Evolutionary conservation across 1,140 invertebrate species (phyloP).

Genomic region (Drosophila littoralis): DNA sequence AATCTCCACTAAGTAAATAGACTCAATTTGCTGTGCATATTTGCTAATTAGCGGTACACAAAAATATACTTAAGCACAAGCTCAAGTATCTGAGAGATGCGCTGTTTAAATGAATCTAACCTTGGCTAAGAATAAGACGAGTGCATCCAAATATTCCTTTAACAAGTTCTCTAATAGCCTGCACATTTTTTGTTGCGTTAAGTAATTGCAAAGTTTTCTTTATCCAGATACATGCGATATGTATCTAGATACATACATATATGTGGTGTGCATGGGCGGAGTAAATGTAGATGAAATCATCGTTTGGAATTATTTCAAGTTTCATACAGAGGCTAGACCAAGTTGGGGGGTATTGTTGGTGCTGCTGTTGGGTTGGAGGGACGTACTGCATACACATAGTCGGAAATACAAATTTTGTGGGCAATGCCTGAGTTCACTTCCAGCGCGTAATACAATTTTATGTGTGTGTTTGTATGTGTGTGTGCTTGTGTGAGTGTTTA

Average conservation of each 20-base stretch:
- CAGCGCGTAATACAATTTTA: constrained; percentile 23
- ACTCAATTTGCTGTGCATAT: constrained; percentile 53
- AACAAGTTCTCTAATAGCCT: constrained; percentile 29
- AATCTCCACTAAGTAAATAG: constrained; percentile 36
- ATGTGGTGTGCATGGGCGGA: constrained; percentile 39
- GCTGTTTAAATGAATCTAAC: constrained; percentile 66
- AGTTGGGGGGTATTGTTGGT: neutral
- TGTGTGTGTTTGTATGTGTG: constrained; percentile 16
- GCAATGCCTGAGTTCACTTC: constrained; percentile 66
- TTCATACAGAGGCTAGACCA: constrained; percentile 43
- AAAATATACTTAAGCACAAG: constrained; percentile 15
- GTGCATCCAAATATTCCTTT: constrained; percentile 43
- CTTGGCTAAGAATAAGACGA: constrained; percentile 41
- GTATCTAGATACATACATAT: constrained; percentile 40
- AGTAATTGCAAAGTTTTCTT: constrained; percentile 43
- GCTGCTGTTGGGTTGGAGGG: neutral
- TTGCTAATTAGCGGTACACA: constrained; percentile 63
- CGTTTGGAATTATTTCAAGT: constrained; percentile 74
- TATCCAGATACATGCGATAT: constrained; percentile 27
- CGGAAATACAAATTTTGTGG: constrained; percentile 43
- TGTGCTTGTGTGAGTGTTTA: constrained; percentile 49
- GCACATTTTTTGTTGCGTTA: constrained; percentile 16
- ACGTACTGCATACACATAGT: constrained; percentile 33
- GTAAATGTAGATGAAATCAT: constrained; percentile 80
- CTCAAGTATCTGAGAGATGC: constrained; percentile 28